phyloP scores from a whole-genome alignment of 2,888 invertebrate species.

The Lasioglossum lativentre region DNA sequence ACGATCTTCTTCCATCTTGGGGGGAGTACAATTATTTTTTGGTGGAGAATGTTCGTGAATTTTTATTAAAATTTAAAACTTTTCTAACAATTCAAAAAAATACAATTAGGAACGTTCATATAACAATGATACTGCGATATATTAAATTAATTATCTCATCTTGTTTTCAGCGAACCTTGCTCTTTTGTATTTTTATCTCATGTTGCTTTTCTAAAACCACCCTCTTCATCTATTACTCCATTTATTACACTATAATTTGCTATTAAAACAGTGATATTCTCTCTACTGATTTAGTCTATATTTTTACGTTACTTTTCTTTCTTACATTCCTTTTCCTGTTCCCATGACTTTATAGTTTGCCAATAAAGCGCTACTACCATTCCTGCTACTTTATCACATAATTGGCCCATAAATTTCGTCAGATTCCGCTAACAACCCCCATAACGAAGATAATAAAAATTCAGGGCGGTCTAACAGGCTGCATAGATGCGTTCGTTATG shows the following conservation, averaged over 20 bases:
- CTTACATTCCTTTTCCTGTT: not conserved
- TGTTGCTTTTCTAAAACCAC: not conserved
- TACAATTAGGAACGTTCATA: too few relatives aligned
- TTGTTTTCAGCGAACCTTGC: too few relatives aligned
- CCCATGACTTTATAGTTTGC: not conserved
- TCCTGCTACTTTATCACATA: not conserved
- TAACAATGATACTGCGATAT: too few relatives aligned
- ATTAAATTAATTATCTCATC: too few relatives aligned
- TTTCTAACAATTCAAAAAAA: not conserved
- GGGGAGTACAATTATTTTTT: not conserved
- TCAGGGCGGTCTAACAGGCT: conserved; percentile 43
- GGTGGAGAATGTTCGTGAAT: not conserved
- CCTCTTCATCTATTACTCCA: not conserved
- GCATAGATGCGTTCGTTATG: conserved; percentile 53
- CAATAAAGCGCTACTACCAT: not conserved
- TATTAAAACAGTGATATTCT: not conserved
- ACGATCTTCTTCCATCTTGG: not conserved
- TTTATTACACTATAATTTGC: not conserved
- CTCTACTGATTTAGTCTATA: not conserved
- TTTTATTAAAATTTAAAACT: not conserved
- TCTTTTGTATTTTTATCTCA: too few relatives aligned
- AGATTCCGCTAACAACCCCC: not conserved
- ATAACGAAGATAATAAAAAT: conserved; percentile 26
- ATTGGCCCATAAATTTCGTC: not conserved
- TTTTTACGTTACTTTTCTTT: not conserved